Evolutionary conservation across 2,797 vertebrate genomes (phyloP).

Genomic region (Pseudochirops corinnae): DNA sequence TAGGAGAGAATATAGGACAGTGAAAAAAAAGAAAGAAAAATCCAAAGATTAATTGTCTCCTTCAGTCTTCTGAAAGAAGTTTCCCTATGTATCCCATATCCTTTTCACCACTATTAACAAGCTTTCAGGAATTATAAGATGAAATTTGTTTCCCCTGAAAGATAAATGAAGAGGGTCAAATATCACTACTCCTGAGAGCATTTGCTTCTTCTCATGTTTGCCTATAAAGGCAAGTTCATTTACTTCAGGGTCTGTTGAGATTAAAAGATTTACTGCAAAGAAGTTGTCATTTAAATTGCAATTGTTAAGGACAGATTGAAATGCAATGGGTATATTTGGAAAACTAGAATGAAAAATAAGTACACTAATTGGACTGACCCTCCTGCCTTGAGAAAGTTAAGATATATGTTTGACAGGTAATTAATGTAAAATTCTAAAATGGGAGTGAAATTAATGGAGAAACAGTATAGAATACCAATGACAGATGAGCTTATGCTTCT

Average conservation of each 20-base stretch:
- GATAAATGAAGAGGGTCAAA: slow-evolving; percentile 52
- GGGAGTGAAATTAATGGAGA: slow-evolving; percentile 61
- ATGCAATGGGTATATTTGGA: slow-evolving; percentile 69
- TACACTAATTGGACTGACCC: slow-evolving; percentile 71
- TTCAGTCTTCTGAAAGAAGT: slow-evolving; percentile 4
- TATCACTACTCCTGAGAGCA: slow-evolving; percentile 37
- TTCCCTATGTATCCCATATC: neutral
- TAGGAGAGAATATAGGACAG: neutral
- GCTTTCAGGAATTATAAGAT: slow-evolving; percentile 49
- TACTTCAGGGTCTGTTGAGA: slow-evolving; percentile 57
- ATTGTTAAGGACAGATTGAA: slow-evolving; percentile 66
- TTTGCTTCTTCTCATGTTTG: slow-evolving; percentile 53
- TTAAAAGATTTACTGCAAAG: slow-evolving; percentile 69
- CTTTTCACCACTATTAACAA: slow-evolving; percentile 4
- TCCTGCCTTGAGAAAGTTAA: slow-evolving; percentile 68
- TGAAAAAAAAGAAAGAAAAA: slow-evolving; percentile 20
- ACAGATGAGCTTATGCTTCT: slow-evolving; percentile 63
- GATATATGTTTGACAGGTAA: slow-evolving; percentile 76
- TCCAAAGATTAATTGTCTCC: slow-evolving; percentile 30
- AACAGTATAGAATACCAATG: slow-evolving; percentile 73
- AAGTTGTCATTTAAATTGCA: slow-evolving; percentile 66
- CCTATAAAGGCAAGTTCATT: slow-evolving; percentile 65
- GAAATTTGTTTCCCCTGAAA: slow-evolving; percentile 56
- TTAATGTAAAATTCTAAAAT: slow-evolving; percentile 73
- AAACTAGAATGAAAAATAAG: slow-evolving; percentile 74